These are phyloP conservation scores for Ecliptopera silaceata DNA, from an alignment of 2,888 invertebrate genomes.

Conservation along the genomic window DNA sequence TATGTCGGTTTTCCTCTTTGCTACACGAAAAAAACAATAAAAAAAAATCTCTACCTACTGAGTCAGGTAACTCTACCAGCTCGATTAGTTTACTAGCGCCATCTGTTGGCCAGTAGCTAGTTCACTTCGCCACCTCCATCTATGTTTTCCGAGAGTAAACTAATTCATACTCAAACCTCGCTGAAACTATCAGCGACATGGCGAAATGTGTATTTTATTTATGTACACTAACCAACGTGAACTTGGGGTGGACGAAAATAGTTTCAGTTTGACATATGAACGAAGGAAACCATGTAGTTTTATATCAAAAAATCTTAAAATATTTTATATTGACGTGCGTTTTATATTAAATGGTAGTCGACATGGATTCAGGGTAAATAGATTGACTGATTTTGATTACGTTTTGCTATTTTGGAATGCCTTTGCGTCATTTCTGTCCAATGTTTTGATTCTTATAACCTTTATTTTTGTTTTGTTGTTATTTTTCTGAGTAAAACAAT, in stretches of 20 bases:
- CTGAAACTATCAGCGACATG: slow-evolving; percentile 37
- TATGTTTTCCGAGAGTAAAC: slow-evolving; percentile 28
- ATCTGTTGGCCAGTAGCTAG: slow-evolving; percentile 31
- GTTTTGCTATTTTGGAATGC: slow-evolving; percentile 41
- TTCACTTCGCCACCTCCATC: slow-evolving; percentile 48
- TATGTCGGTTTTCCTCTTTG: no score
- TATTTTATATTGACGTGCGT: slow-evolving; percentile 52
- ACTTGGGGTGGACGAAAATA: slow-evolving; percentile 78
- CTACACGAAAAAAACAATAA: not conserved
- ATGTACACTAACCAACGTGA: slow-evolving; percentile 73
- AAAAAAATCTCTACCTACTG: not conserved
- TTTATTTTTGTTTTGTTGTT: slow-evolving; percentile 42
- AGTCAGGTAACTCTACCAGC: not conserved
- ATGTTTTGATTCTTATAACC: slow-evolving; percentile 76
- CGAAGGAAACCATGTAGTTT: slow-evolving; percentile 78
- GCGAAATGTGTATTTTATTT: slow-evolving; percentile 39
- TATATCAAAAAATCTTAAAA: slow-evolving; percentile 71
- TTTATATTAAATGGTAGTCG: slow-evolving; percentile 57
- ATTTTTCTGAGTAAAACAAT: slow-evolving; percentile 10
- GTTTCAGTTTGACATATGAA: slow-evolving; percentile 79
- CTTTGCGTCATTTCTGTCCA: slow-evolving; percentile 38
- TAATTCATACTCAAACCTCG: slow-evolving; percentile 26
- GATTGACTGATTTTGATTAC: slow-evolving; percentile 41
- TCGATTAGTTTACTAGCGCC: slow-evolving; percentile 30
- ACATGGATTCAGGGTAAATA: slow-evolving; percentile 77